Base-by-base conservation (phyloP, 2,888 invertebrate genomes). In the Ramazzottius varieornatus region DNA sequence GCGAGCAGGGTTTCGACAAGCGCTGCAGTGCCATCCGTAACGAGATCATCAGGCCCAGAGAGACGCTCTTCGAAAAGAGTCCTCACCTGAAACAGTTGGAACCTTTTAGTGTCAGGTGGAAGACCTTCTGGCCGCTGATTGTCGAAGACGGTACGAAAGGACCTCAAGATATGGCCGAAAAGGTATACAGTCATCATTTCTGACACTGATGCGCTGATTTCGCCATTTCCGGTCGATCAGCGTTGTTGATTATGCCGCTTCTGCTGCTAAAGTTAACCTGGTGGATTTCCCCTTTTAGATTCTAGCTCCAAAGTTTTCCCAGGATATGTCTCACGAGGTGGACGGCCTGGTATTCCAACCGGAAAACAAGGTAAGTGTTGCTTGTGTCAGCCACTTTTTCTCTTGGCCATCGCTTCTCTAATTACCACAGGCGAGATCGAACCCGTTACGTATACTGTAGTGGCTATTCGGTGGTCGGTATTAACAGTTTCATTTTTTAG, bases 341-440 rank as follows among this genome's bases (percentile, higher is more conserved):
- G 98, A 99, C 73, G 98, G 98, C 32, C 81, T 98, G 20, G 91
- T 99, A 72, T 99, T 96, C 75, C 98, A 99, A 74, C 98, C 98
- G 0, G 81, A 85, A 0, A 80, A 82, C 68, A 87, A 86, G 75
- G 86, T 87, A 75, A 74, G 77, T 72, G n/a, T n/a, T n/a, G n/a
- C n/a, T n/a, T n/a, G n/a, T n/a, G n/a, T n/a, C n/a, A n/a, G n/a
- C n/a, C n/a, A n/a, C 29, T 29, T 54, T 13, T 8, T 54, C 20
- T 4, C 54, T n/a, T n/a, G n/a, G n/a, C n/a, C n/a, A n/a, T n/a
- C n/a, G n/a, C n/a, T n/a, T n/a, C n/a, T n/a, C n/a, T n/a, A n/a
- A n/a, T n/a, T n/a, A n/a, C n/a, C n/a, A n/a, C n/a, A n/a, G n/a
- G n/a, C n/a, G n/a, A n/a, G n/a, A n/a, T n/a, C n/a, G n/a, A n/a